Evolutionary conservation across 1,140 invertebrate species (phyloP).

Genomic region (Trachymyrmex cornetzi): DNA sequence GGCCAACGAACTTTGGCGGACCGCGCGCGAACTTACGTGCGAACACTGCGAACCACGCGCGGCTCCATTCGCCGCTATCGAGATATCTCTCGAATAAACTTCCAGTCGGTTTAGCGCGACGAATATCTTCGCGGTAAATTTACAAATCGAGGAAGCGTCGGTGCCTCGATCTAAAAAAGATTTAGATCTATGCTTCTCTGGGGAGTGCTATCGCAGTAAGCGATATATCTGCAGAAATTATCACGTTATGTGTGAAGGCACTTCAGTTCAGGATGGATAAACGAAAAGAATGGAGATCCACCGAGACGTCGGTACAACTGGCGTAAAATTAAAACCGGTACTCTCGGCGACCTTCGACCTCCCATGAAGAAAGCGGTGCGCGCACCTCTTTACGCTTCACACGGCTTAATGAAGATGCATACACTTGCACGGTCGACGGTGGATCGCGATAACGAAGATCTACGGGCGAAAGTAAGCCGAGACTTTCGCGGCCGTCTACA

Average conservation of each 20-base stretch:
- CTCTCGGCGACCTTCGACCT: constrained; percentile 71
- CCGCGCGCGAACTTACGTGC: constrained; percentile 24
- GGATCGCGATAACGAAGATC: constrained; percentile 79
- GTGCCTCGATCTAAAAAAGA: constrained; percentile 2
- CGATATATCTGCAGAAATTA: not conserved
- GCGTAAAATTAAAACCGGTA: constrained; percentile 73
- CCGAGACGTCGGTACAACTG: constrained; percentile 6
- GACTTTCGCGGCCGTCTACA: constrained; percentile 8
- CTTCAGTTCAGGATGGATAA: not conserved
- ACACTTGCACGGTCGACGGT: constrained; percentile 61
- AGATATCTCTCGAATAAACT: not conserved
- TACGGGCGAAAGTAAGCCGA: constrained; percentile 74
- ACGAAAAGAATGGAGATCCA: constrained; percentile 2
- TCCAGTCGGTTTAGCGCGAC: not conserved
- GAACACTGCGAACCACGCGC: not conserved
- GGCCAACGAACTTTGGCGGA: constrained; percentile 59
- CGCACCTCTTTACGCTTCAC: constrained; percentile 43
- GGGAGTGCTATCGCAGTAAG: not conserved
- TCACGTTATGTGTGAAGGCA: not conserved
- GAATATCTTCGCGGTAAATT: constrained; percentile 24
- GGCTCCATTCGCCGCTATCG: not conserved
- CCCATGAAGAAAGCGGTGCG: constrained; percentile 55
- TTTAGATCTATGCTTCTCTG: not conserved
- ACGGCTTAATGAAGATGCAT: constrained; percentile 76
- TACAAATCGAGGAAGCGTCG: not conserved